Conservation (phyloP, 2,888 invertebrate species). For the Rhagium mordax region DNA sequence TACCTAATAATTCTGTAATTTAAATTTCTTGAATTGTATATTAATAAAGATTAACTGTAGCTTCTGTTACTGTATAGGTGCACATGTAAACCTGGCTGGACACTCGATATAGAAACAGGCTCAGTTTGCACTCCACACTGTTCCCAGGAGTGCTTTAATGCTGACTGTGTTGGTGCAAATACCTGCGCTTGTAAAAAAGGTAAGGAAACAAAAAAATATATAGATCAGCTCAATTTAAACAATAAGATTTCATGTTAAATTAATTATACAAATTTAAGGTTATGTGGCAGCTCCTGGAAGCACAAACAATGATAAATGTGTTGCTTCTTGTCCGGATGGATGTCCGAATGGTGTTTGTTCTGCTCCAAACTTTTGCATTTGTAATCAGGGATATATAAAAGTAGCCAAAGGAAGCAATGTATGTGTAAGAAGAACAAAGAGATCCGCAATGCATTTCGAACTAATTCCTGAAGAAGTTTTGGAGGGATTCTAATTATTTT, state of each 20-base stretch:
- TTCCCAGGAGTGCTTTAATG: slow-evolving; percentile 73
- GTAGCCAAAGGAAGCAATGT: slow-evolving; percentile 77
- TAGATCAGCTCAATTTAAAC: too few species aligned
- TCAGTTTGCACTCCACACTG: slow-evolving; percentile 68
- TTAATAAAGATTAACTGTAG: too few species aligned
- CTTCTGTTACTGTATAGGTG: slow-evolving; percentile 65
- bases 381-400: slow-evolving; percentile 79
- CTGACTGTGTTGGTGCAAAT: slow-evolving; percentile 67
- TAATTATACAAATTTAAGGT: slow-evolving; percentile 54
- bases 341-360: slow-evolving; percentile 83
- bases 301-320: slow-evolving; percentile 67
- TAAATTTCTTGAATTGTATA: too few species aligned
- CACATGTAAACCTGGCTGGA: slow-evolving; percentile 69
- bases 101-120: slow-evolving; percentile 53
- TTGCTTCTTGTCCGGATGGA: slow-evolving; percentile 77
- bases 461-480: slow-evolving; percentile 63
- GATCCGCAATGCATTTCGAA: slow-evolving; percentile 65
- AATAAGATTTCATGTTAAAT: slow-evolving; percentile 5
- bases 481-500: slow-evolving; percentile 39
- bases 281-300: slow-evolving; percentile 66
- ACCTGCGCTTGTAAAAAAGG: slow-evolving; percentile 69
- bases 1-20: too few species aligned
- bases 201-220: too few species aligned
- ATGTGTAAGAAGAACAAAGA: slow-evolving; percentile 73
- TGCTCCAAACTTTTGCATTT: slow-evolving; percentile 82